Conservation (phyloP, 2,113 vertebrate genomes). For the Antechinus stuartii region DNA sequence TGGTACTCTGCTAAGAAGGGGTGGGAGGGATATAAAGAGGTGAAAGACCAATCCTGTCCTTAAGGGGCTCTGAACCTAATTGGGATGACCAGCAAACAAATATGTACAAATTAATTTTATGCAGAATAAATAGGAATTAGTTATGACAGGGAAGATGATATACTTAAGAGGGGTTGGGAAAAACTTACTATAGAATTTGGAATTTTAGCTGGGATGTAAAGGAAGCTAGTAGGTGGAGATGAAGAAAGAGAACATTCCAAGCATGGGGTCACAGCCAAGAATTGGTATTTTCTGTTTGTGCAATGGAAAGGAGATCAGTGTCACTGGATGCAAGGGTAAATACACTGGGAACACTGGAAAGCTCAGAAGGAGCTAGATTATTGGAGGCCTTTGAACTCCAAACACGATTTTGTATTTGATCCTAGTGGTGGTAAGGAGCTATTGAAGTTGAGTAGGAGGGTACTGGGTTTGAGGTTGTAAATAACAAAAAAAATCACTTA, state of each 20-base stretch:
- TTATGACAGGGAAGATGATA: neutral
- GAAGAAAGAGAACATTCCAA: neutral
- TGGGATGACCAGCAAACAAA: neutral
- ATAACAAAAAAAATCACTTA: too few species aligned
- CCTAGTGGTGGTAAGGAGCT: too few species aligned
- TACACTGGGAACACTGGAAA: neutral
- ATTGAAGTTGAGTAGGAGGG: too few species aligned
- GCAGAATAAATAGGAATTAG: neutral
- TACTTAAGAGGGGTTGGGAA: neutral
- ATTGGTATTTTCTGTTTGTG: neutral
- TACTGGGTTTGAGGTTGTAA: too few species aligned
- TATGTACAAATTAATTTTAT: neutral
- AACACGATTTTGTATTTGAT: neutral
- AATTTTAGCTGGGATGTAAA: neutral
- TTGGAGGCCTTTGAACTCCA: neutral
- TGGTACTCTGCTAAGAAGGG: too few species aligned
- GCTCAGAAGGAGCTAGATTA: neutral
- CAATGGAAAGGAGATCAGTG: neutral
- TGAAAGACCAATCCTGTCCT: too few species aligned
- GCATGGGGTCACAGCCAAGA: neutral
- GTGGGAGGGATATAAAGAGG: too few species aligned
- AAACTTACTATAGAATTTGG: neutral
- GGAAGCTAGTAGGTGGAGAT: neutral
- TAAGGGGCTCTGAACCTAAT: neutral
- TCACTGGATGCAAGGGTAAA: neutral